Conservation (phyloP, 2,888 invertebrate species). For the Villa cingulata region DNA sequence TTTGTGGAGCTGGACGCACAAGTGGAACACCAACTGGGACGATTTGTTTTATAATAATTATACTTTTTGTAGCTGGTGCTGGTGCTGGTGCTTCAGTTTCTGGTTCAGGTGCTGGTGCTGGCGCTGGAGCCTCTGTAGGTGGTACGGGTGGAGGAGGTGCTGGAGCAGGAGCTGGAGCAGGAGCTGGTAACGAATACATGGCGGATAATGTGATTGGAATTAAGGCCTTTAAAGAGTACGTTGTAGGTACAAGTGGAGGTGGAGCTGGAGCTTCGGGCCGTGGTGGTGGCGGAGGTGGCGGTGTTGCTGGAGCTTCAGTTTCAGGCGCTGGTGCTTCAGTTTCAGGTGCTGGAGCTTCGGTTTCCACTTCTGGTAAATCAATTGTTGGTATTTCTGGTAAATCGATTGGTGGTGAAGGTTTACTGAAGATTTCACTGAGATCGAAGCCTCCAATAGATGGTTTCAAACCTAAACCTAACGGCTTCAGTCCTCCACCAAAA, state of each 20-base stretch:
- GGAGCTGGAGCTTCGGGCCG: background rate
- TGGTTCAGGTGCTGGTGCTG: background rate
- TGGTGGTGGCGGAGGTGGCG: background rate
- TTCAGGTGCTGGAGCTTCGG: background rate
- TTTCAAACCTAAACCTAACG: background rate
- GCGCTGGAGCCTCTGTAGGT: background rate
- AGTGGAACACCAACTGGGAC: background rate
- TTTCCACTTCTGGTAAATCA: background rate
- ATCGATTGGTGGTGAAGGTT: background rate
- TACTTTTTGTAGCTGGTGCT: background rate
- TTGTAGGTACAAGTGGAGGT: background rate
- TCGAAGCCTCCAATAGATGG: background rate
- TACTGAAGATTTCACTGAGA: background rate
- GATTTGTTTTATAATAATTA: slow-evolving; percentile 1
- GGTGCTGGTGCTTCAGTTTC: background rate
- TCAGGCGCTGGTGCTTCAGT: background rate
- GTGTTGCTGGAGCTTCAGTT: background rate
- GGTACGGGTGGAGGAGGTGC: background rate
- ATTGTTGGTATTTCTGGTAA: background rate
- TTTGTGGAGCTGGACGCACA: slow-evolving; percentile 7
- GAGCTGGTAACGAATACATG: background rate
- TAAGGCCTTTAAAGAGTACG: background rate
- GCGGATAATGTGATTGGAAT: slow-evolving; percentile 2
- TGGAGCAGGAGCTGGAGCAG: background rate
- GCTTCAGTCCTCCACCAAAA: background rate